Base-by-base conservation (phyloP, 2,888 invertebrate genomes). In the Crematogaster levior region DNA sequence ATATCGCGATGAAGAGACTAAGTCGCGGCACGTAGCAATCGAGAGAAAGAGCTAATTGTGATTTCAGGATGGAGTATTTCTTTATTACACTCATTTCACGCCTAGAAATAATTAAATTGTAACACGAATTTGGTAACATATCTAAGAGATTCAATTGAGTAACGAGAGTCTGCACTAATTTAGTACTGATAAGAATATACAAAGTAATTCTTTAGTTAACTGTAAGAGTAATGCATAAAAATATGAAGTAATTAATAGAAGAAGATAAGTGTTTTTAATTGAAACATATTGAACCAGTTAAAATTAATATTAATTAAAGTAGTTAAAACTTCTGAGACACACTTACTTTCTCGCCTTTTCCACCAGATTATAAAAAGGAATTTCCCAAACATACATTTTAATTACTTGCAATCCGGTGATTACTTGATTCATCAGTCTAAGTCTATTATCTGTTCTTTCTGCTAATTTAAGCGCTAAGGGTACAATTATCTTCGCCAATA, bases 361-460 rank as follows among this genome's bases (percentile, higher is more conserved):
- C 1, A 97, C 94, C 5, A 97, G 93, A 30, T 95, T 95, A 0
- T 96, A 96, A 92, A 98, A 98, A 0, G 97, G 97, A 53, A 96
- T 96, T 93, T 98, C 98, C 97, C 98, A 98, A 0, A 97, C 97
- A 92, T 98, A 98, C 98, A 98, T 98, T 93, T 98, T 98, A 87
- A 98, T 97, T 0, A 98, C 97, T 84, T 97, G 96, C 89, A 98
- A 97, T 1, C 98, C 98, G 90, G 96, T 96, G 51, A 99, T 96
- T 0, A 98, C 97, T 93, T 98, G 99, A 92, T 97, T 98, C 98
- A 99, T 98, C 0, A 98, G 94, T 37, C 97, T 95, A 1, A 99
- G 97, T 6, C 99, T 95, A 89, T 97, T 96, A 94, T 99, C 99
- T 0, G 98, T 98, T 74, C 97, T 95, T 48, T 96, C 94, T 0